Percentiles rank a stretch among this genome's conserved stretches.
Conservation (phyloP, 2,888 invertebrate genomes). For the Tuberolachnus salignus region DNA sequence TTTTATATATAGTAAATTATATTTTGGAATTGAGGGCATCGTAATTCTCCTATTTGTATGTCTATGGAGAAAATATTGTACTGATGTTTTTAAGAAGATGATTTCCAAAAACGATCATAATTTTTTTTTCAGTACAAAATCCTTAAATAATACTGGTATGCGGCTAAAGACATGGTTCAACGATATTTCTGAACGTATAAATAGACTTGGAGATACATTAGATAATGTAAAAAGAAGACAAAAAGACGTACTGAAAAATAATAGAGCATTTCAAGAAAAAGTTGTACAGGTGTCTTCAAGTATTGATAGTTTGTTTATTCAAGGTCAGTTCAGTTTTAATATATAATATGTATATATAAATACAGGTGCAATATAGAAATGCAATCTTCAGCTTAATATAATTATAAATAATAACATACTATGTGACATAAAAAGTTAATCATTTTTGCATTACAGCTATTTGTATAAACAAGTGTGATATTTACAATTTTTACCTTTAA, state of each 20-base stretch:
- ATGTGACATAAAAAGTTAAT: not conserved
- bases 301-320: slow-evolving; percentile 23
- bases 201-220: slow-evolving; percentile 14
- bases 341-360: not conserved
- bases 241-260: slow-evolving; percentile 25
- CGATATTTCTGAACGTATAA: slow-evolving; percentile 33
- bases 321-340: slow-evolving; percentile 5
- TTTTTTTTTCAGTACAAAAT: slow-evolving; percentile 25
- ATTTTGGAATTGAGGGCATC: too few species aligned
- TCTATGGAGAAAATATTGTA: too few species aligned
- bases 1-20: too few species aligned
- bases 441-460: not conserved
- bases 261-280: slow-evolving; percentile 20
- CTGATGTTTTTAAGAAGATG: too few species aligned
- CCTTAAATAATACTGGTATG: not conserved
- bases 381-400: too few species aligned
- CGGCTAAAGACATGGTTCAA: slow-evolving; percentile 10
- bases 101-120: too few species aligned
- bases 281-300: slow-evolving; percentile 2
- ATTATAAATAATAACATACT: too few species aligned
- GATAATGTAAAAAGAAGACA: slow-evolving; percentile 33
- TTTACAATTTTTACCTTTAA: not conserved
- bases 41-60: too few species aligned
- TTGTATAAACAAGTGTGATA: not conserved
- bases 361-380: too few species aligned